Evolutionary conservation across 2,888 invertebrate species (phyloP), one percentile per base, ranked within the genome.

Genomic region (Diabrotica balteata): DNA sequence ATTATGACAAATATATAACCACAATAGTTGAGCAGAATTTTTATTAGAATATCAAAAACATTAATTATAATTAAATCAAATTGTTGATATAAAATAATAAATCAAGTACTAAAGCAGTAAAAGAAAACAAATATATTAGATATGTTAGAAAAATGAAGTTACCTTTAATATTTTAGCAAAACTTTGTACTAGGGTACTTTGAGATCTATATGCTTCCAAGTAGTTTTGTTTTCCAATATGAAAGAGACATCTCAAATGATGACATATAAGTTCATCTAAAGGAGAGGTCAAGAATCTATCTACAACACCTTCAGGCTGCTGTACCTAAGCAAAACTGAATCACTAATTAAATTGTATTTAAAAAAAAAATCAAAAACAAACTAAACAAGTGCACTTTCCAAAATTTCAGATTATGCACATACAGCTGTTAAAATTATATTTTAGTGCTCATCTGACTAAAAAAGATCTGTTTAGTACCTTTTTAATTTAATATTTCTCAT

Each of bases 121-220:
- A 17, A 1, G 17, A 17, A 17, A 17, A 17, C 17, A 17, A 17
- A 17, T 17, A 17, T 17, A 17, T 17, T 17, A 17, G 17, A 17
- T 2, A 4, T 32, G 32, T 0, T 32, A 32, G 32, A 32, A 32
- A 32, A 32, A 5, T 32, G 32, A 32, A 11, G 17, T 47, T 59
- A 64, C 64, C 46, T 69, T 66, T 58, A 98, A 86, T 63, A 96
- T 87, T 81, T 93, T 94, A 0, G 92, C 91, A 55, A 96, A 90
- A 0, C 89, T 87, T 74, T 93, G 92, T 0, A 94, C 92, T 75
- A 94, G 89, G 7, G 88, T 85, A 75, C 91, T 91, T 81, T 97
- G 97, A 72, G 91, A 87, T 71, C 89, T 89, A 80, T 93, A 96
- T 0, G 96, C 95, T 62, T 88, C 88, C 79, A 88, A 81, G 71